Percentiles rank a stretch among this genome's conserved stretches.
phyloP scores from a whole-genome alignment of 2,888 invertebrate genomes.

The Digitonthophagus gazella region DNA sequence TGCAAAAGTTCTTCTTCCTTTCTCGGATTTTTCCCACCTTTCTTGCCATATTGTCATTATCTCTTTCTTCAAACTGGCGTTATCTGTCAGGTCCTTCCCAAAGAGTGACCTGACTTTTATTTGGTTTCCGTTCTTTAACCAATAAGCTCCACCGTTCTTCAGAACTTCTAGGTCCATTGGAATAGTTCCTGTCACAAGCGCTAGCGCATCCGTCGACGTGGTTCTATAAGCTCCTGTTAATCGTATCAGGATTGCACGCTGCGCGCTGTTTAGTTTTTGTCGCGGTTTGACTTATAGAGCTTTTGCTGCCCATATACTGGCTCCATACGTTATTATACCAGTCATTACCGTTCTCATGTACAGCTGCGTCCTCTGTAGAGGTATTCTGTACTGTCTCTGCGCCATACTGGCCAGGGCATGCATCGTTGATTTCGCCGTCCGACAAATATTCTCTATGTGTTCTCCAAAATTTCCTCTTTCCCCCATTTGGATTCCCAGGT shows the following conservation, averaged over 20 bases:
- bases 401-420: too few relatives aligned
- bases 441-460: neutral
- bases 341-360: conserved; percentile 11
- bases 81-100: too few relatives aligned
- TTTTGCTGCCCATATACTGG: conserved; percentile 9
- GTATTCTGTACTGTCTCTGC: conserved; percentile 4
- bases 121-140: neutral
- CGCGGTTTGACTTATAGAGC: neutral
- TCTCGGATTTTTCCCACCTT: too few relatives aligned
- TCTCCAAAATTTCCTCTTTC: neutral
- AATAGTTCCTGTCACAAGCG: neutral
- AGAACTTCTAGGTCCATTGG: conserved; percentile 13
- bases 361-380: neutral
- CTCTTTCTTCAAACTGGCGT: too few relatives aligned
- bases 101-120: neutral
- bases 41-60: too few relatives aligned
- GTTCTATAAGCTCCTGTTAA: conserved; percentile 19
- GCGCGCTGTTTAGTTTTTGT: neutral
- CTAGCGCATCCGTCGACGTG: conserved; percentile 18
- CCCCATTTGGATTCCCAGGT: too few relatives aligned
- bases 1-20: too few relatives aligned
- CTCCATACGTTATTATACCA: conserved; percentile 8
- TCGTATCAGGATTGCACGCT: neutral
- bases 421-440: neutral
- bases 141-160: neutral